These are phyloP conservation scores for Dromiciops gliroides DNA, from an alignment of 2,113 vertebrate species.

Conservation along the genomic window DNA sequence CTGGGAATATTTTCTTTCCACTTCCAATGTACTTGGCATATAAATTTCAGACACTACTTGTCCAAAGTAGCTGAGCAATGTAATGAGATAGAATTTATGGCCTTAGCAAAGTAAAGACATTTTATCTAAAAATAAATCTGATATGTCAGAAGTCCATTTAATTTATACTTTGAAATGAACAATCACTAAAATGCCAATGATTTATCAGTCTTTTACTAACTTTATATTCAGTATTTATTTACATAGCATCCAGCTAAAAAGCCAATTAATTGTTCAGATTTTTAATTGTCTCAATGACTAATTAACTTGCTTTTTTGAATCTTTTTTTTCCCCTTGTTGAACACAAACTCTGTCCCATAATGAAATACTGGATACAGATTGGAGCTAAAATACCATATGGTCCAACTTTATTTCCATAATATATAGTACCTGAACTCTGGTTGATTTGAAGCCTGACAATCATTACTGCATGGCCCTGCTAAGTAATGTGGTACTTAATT, in stretches of 20 bases:
- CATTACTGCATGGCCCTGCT: conserved; percentile 41
- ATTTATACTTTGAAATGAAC: conserved; percentile 57
- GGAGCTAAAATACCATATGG: background rate
- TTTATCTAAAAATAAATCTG: conserved; percentile 62
- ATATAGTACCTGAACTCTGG: background rate
- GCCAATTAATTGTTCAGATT: conserved; percentile 78
- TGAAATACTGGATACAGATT: background rate
- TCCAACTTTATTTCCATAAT: background rate
- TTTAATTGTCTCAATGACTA: conserved; percentile 79
- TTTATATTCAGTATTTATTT: conserved; percentile 77
- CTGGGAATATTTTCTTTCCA: conserved; percentile 19
- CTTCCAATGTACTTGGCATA: conserved; percentile 36
- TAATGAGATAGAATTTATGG: conserved; percentile 45
- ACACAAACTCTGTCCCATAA: background rate
- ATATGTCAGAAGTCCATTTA: conserved; percentile 51
- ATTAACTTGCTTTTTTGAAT: conserved; percentile 74
- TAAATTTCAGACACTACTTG: conserved; percentile 28
- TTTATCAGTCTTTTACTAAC: conserved; percentile 75
- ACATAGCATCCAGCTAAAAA: conserved; percentile 77
- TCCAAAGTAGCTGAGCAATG: conserved; percentile 45
- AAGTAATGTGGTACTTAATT: conserved; percentile 42
- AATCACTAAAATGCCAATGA: conserved; percentile 68
- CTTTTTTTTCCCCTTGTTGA: background rate
- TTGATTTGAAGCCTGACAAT: conserved; percentile 38
- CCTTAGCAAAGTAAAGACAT: conserved; percentile 3